A percentile compares a stretch with the other conserved stretches of the same genome.
These are phyloP conservation scores for Chirona hameri DNA, from an alignment of 2,888 invertebrate species.

Conservation along the genomic window DNA sequence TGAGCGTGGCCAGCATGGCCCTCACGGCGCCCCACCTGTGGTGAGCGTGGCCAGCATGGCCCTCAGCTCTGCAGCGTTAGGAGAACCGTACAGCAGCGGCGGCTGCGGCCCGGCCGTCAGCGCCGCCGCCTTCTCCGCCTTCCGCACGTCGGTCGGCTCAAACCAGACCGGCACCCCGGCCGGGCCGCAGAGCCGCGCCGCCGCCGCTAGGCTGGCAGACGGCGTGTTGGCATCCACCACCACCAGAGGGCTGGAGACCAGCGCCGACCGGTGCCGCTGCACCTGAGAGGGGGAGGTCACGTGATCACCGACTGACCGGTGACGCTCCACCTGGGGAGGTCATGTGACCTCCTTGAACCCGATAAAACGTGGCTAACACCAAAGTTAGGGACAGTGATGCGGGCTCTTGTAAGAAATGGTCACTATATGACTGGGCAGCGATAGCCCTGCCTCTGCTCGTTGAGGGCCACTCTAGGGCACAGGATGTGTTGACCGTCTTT, in stretches of 20 bases:
- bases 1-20: not conserved
- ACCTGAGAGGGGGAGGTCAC: not conserved
- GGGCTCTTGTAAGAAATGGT: no score
- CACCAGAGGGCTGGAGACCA: conserved; percentile 66
- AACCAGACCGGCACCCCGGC: conserved; percentile 62
- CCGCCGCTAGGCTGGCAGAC: conserved; percentile 59
- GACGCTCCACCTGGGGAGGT: conserved; percentile 13
- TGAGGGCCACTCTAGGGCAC: no score
- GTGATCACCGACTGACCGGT: conserved; percentile 48
- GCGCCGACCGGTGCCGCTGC: conserved; percentile 49
- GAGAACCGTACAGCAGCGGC: conserved; percentile 61
- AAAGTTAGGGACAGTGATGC: no score
- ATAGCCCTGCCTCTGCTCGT: no score
- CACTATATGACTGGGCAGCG: no score
- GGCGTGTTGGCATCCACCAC: conserved; percentile 82
- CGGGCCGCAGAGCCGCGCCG: conserved; percentile 59
- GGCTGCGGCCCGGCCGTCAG: conserved; percentile 49
- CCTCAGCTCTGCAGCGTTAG: conserved; percentile 72
- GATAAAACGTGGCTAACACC: no score
- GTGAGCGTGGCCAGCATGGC: not conserved
- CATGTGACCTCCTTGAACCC: no score
- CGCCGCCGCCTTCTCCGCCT: conserved; percentile 58
- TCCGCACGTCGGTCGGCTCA: conserved; percentile 79
- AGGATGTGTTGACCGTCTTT: no score
- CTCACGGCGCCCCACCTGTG: conserved; percentile 45